Evolutionary conservation across 2,113 vertebrate genomes (phyloP).

Genomic region (Cephalopholis sonnerati): DNA sequence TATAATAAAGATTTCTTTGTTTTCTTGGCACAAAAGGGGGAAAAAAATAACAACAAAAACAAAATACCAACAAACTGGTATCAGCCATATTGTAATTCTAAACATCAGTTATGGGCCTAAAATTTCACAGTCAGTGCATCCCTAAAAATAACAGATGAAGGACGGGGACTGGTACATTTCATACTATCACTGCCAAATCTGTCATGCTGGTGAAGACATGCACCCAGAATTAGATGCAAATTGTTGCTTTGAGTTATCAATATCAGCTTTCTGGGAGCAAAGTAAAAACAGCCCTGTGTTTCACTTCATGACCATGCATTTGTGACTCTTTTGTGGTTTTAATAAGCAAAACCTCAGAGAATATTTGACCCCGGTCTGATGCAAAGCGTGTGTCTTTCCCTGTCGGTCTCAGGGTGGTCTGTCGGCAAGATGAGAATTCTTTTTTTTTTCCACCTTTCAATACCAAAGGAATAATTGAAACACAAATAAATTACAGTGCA

Average conservation of each 20-base stretch:
- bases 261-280: background rate
- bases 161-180: background rate
- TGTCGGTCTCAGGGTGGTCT: conserved; percentile 50
- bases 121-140: no score
- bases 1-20: no score
- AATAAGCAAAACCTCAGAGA: background rate
- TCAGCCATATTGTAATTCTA: no score
- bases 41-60: no score
- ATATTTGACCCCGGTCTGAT: conserved; percentile 15
- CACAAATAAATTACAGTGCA: conserved; percentile 64
- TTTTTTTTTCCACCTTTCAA: conserved; percentile 47
- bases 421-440: conserved; percentile 41
- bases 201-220: background rate
- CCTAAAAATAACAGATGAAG: conserved; percentile 2
- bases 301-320: background rate
- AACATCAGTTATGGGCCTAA: no score
- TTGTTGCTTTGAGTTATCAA: conserved; percentile 8
- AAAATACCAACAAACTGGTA: no score
- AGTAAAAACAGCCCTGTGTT: background rate
- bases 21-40: no score
- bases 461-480: conserved; percentile 46
- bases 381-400: conserved; percentile 13
- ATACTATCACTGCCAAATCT: background rate
- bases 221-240: conserved; percentile 10
- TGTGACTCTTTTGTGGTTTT: conserved; percentile 3